Base-by-base conservation (phyloP, 2,888 invertebrate species). In the Syrista parreyssii region DNA sequence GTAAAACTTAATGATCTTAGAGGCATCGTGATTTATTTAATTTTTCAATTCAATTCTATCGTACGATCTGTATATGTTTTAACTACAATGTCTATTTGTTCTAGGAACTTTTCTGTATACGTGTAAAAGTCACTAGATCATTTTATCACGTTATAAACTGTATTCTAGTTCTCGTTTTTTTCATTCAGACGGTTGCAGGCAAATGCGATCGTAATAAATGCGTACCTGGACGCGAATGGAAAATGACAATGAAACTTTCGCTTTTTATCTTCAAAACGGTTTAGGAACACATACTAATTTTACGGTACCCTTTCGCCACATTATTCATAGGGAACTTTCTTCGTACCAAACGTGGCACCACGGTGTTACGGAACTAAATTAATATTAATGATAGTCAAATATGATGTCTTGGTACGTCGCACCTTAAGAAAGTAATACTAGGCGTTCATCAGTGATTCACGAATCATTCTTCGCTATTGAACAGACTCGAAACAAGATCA, bases 271-370 rank as follows among this genome's bases (percentile, higher is more conserved):
- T 55, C 9, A 55, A 55, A 55, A 23, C 23, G 9, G 23, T 55
- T 55, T 55, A 55, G 55, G 55, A 55, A 55, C 55, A 55, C 55
- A 23, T 6, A 55, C 23, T 55, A 55, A 9, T 55, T 55, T 55
- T 55, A 23, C 9, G 0, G 15, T 23, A 55, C 55, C 55, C 55
- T 55, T 55, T 55, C 71, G 71, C 31, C 33, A 9, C 71, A 77
- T 77, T 68, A 77, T 77, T 77, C 75, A 75, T 77, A 68, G 40
- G 33, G 32, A 74, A 77, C 77, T 77, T 77, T 77, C 77, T 77
- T 77, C 74, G 74, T 15, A 15, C 40, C 40, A 12, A 69, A 77
- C 71, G 40, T 71, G 68, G 74, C 32, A 55, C 36, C 15, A 33
- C 68, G 30, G n/a, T 40, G 32, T 68, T 77, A 35, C 68, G 77